Evolutionary conservation across 2,888 invertebrate genomes (phyloP), one percentile per base, ranked within the genome.

Genomic region (Caenorhabditis sinica): DNA sequence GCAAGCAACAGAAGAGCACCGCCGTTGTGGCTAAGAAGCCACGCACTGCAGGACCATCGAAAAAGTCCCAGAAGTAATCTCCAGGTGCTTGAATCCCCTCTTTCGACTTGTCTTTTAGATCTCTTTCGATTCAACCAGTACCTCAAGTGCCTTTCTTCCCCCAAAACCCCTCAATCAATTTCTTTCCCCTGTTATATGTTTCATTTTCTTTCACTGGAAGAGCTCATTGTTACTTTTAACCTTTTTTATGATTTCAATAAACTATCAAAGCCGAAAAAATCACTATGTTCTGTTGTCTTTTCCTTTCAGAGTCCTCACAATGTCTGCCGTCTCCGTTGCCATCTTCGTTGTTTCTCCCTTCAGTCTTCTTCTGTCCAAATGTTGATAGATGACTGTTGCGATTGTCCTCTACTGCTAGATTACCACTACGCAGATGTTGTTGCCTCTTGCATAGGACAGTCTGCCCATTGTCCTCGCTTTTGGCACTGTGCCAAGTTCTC

Each of bases 21-120:
- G 77, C 25, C 75, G 36, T 56, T 79, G 45, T 15, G 6, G 69
- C 73, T 23, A 87, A 88, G 83, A 88, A 85, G 40, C n/a, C n/a
- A n/a, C n/a, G n/a, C n/a, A n/a, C n/a, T n/a, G n/a, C n/a, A 66
- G 66, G 25, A 43, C 84, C 15, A 68, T 28, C 58, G 30, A 2
- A 15, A 25, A 58, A 30, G 13, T 20, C 8, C 5, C 15, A 9
- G n/a, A n/a, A n/a, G n/a, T 15, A 2, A 2, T 15, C 17, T 45
- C 17, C 45, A 13, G 45, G 8, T 33, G 4, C 4, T 33, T 8
- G 8, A 33, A 6, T 33, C 8, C 33, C 33, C 8, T 33, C 8
- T 33, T 33, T 8, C 5, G 33, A 33, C 8, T 8, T 33, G 5
- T 33, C 8, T 33, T 33, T 33, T 33, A 33, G 8, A 33, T 33